Percentiles rank a stretch among this genome's conserved stretches.
These are phyloP conservation scores for Pogoniulus pusillus DNA, from an alignment of 2,797 vertebrate species.

Conservation along the genomic window DNA sequence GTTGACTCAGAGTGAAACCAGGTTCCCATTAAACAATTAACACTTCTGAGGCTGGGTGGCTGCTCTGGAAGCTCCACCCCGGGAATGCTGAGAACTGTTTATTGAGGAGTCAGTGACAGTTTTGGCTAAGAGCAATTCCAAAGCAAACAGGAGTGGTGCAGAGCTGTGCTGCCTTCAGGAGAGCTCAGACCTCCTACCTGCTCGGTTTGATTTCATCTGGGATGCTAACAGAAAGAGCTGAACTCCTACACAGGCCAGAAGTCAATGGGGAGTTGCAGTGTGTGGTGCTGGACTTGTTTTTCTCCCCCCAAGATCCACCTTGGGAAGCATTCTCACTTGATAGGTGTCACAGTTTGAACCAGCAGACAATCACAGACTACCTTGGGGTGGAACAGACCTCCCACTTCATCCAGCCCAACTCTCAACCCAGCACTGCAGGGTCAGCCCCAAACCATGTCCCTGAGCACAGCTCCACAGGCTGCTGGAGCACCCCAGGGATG, in stretches of 20 bases:
- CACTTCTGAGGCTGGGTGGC: neutral
- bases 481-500: too few relatives aligned
- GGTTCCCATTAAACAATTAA: conserved; percentile 16
- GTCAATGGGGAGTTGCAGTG: neutral
- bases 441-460: too few relatives aligned
- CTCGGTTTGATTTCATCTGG: neutral
- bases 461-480: too few relatives aligned
- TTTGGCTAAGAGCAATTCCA: neutral
- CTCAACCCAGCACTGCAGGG: too few relatives aligned
- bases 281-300: neutral
- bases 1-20: neutral
- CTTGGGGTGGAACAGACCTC: too few relatives aligned
- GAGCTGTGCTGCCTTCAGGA: neutral
- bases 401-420: too few relatives aligned
- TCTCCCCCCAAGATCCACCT: neutral
- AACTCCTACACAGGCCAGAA: neutral
- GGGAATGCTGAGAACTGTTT: neutral
- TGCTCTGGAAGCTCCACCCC: neutral
- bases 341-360: too few relatives aligned
- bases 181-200: neutral
- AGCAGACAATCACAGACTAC: too few relatives aligned
- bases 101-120: neutral
- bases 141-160: neutral
- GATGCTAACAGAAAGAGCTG: neutral
- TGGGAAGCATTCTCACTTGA: neutral